These are phyloP conservation scores for Poeciliopsis prolifica DNA, from an alignment of 2,113 vertebrate species.

Conservation along the genomic window DNA sequence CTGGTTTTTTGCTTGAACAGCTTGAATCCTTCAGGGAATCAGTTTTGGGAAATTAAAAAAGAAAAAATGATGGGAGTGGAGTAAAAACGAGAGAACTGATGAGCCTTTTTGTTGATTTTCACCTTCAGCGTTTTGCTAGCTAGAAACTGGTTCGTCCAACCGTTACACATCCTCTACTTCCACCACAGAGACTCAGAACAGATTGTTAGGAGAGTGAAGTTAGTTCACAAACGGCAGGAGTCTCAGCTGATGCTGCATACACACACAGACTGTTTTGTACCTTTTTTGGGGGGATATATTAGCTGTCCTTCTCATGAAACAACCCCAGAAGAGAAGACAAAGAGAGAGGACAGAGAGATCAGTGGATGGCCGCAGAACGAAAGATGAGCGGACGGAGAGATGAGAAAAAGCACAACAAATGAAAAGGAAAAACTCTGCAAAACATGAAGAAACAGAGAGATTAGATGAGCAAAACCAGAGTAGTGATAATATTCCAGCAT, in stretches of 20 bases:
- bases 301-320: constrained; percentile 92
- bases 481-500: constrained; percentile 47
- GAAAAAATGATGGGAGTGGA: neutral
- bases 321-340: constrained; percentile 87
- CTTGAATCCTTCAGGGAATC: constrained; percentile 37
- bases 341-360: constrained; percentile 83
- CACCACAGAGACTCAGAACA: constrained; percentile 20
- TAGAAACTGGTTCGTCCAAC: neutral
- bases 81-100: neutral
- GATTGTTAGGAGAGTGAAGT: constrained; percentile 45
- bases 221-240: constrained; percentile 53
- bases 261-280: constrained; percentile 81
- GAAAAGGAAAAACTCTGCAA: constrained; percentile 85
- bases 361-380: constrained; percentile 84
- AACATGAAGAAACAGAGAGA: constrained; percentile 80
- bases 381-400: constrained; percentile 48
- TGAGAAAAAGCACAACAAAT: constrained; percentile 56
- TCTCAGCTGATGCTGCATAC: constrained; percentile 59
- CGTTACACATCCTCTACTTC: neutral
- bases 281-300: constrained; percentile 93
- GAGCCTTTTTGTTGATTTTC: neutral
- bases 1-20: neutral
- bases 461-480: constrained; percentile 79
- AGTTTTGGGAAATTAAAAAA: neutral
- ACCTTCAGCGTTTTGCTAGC: neutral